Evolutionary conservation across 2,797 vertebrate species (phyloP).

Genomic region (Argentina silus): DNA sequence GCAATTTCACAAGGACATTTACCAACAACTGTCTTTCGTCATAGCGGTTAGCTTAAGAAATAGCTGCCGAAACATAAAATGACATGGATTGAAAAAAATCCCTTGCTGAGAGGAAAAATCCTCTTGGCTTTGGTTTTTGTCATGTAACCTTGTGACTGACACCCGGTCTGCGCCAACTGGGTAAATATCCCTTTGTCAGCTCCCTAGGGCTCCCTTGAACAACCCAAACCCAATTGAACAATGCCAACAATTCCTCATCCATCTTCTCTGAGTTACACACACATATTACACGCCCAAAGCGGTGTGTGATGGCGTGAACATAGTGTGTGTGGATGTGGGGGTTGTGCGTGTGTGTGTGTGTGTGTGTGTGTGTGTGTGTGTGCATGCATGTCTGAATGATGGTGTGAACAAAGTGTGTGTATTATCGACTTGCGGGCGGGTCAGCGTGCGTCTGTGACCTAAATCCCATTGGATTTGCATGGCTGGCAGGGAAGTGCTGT

Average conservation of each 20-base stretch:
- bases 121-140: neutral
- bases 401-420: slow-evolving; percentile 5
- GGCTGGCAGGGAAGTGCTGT: slow-evolving; percentile 12
- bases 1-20: too few species aligned
- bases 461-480: slow-evolving; percentile 28
- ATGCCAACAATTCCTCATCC: neutral
- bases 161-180: neutral
- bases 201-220: neutral
- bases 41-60: too few species aligned
- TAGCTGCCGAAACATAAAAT: too few species aligned
- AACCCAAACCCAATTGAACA: neutral
- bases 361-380: neutral
- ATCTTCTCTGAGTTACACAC: slow-evolving; percentile 1
- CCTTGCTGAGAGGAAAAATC: neutral
- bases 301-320: neutral
- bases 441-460: slow-evolving; percentile 41
- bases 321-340: slow-evolving; percentile 5
- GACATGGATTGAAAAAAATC: too few species aligned
- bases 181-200: neutral
- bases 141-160: neutral
- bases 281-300: neutral
- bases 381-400: slow-evolving; percentile 9
- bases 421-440: slow-evolving; percentile 32
- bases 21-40: too few species aligned
- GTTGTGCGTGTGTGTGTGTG: too few species aligned